Conservation (phyloP, 2,797 vertebrate species). For the Hoplostethus atlanticus region DNA sequence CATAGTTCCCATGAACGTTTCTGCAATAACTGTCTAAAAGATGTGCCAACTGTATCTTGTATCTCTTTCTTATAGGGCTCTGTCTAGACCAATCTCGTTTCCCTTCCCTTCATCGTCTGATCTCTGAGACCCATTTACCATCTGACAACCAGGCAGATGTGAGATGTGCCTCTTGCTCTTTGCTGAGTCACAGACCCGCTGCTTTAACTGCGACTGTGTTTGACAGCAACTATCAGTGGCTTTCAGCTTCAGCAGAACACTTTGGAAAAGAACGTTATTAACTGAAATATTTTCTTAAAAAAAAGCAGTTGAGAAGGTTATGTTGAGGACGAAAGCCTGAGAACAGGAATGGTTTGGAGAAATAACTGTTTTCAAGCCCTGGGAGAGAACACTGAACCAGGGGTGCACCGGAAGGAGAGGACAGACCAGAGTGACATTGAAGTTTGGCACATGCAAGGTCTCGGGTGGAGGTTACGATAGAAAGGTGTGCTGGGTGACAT, state of each 20-base stretch:
- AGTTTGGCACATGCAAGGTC: constrained; percentile 61
- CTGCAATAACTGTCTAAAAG: too few relatives aligned
- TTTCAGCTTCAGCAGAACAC: neutral
- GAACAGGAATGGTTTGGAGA: constrained; percentile 17
- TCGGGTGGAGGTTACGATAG: neutral
- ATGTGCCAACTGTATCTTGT: too few relatives aligned
- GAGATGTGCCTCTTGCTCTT: too few relatives aligned
- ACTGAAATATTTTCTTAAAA: neutral
- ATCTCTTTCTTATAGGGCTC: too few relatives aligned
- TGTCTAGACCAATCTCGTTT: too few relatives aligned
- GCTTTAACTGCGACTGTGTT: neutral
- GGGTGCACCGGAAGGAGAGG: constrained; percentile 33
- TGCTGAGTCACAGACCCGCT: neutral
- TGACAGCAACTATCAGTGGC: neutral
- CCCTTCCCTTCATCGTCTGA: too few relatives aligned
- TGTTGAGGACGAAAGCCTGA: neutral
- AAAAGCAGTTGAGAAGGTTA: neutral
- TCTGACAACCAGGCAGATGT: too few relatives aligned
- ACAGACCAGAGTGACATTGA: constrained; percentile 50
- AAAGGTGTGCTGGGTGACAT: constrained; percentile 17
- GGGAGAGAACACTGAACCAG: constrained; percentile 21
- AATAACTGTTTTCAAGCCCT: constrained; percentile 35
- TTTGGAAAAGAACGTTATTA: neutral
- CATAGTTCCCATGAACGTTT: neutral
- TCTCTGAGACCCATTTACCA: too few relatives aligned